Evolutionary conservation across 2,113 vertebrate species (phyloP), one percentile per base, ranked within the genome.

Genomic region (Pan paniscus): DNA sequence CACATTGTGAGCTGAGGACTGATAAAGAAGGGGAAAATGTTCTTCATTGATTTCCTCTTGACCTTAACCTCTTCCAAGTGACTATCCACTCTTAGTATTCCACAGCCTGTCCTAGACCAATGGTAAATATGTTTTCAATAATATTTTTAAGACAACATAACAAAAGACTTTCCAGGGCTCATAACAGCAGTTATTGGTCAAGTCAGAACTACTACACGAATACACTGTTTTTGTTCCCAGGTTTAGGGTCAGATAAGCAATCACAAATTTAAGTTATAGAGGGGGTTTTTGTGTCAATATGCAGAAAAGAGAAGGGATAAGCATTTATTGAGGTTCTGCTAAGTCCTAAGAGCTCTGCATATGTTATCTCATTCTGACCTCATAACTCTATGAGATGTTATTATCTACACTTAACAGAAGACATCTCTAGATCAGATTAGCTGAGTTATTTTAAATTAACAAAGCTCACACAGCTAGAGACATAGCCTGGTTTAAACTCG

Each of bases 391-490:
- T 78, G 55, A 76, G 13, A 38, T 95, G 73, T 61, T 90, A 78
- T 64, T 84, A 79, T 59, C 68, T 83, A 30, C 30, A 80, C 20
- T 86, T 86, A 90, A 43, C 7, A 83, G 61, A 70, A 87, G 43
- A 80, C 7, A 75, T 70, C n/a, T 88, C 55, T 52, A 84, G 48
- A 79, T 80, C 16, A 90, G 27, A 88, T 89, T 64, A 68, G 57
- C 46, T 64, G 35, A 67, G 55, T 94, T 90, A 87, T 70, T 97
- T 92, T 80, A 73, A 95, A 11, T 76, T 90, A 89, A 40, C n/a
- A 57, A 79, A 94, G 30, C 30, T 92, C 72, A 59, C 40, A 46
- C 8, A 89, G 64, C 17, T 59, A 70, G 22, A 72, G 11, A 14
- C 16, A 35, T n/a, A 72, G 40, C 27, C 72, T 52, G 20, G 17